Base-by-base conservation (phyloP, 2,888 invertebrate genomes). In the Epistrophe eligans region DNA sequence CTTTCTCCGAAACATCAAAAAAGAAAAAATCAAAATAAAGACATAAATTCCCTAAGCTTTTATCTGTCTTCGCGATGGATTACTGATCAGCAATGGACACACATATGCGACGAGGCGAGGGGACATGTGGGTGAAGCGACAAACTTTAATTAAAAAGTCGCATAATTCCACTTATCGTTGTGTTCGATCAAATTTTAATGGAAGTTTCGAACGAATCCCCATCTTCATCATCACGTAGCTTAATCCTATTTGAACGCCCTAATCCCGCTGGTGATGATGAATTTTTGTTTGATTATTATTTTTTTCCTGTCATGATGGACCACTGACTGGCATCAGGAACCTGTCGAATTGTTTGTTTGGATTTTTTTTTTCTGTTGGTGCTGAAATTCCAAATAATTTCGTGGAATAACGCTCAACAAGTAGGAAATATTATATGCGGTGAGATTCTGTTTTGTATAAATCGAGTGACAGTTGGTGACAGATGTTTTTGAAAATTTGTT, bases 211-310 rank as follows among this genome's bases (percentile, higher is more conserved):
- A 50, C 67, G 19, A 66, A 52, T 77, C 80, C 77, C 73, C 85
- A 52, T 82, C 81, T 70, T 70, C 77, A 17, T 77, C 85, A 82
- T 52, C 70, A 52, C 38, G 62, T n/a, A 48, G 60, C 67, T 43
- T 85, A 85, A 85, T 85, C 82, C 85, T 71, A 83, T 79, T 87
- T 72, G 83, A 72, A 57, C 58, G 79, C 38, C 66, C 52, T 83
- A 87, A 87, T 87, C 87, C 87, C 58, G 45, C 72, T 74, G 74
- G 74, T 76, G 79, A 66, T 79, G 87, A 79, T 82, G 82, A 82
- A 55, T 70, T n/a, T 67, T 11, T 38, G 52, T 58, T 62, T 32
- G 10, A 4, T 28, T 38, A 3, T 43, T 57, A 48, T 52, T 50
- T 45, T 43, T 52, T 19, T 11, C 9, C 9, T 62, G n/a, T 64